Base-by-base conservation (phyloP, 2,113 vertebrate species). In the Anolis carolinensis region DNA sequence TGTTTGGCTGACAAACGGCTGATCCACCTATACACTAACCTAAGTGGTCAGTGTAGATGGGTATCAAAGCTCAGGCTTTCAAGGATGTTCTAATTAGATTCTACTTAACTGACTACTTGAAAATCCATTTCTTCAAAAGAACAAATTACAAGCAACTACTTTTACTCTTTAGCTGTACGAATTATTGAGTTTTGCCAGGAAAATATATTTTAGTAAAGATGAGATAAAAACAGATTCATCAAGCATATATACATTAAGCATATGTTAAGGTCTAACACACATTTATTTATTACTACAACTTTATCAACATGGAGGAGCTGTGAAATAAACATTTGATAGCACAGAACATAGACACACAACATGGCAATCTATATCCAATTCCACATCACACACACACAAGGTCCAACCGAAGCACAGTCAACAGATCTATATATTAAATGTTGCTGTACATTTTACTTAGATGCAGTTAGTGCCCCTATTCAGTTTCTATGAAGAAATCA, bases 31-130 rank as follows among this genome's bases (percentile, higher is more conserved):
- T 44, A 44, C 39, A 44, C 39, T 5, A 4, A 44, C 5, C 2
- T 5, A 44, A 44, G 2, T 44, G 39, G 39, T 44, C 39, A 44
- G 39, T 44, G 39, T 44, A 44, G 39, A 44, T 44, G 39, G 39
- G 39, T 2, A 39, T n/a, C 90, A 65, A 82, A 21, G 25, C 27
- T 21, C 6, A 65, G 18, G 59, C 39, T 48, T 3, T 80, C 48
- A 85, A 67, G 0, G 34, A 50, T 93, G 16, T 25, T 91, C 73
- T 14, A 32, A 73, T 55, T 10, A 90, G 62, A 72, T 34, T 71
- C 18, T 90, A 85, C 39, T 44, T 44, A 70, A 79, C 30, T 79
- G 23, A 27, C 32, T 91, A 65, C 89, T 77, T 1, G 0, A 0
- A 89, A 68, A 82, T 9, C 59, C 16, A n/a, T 13, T 9, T 86